These are phyloP conservation scores for Hesperia comma DNA, from an alignment of 2,888 invertebrate genomes.

Conservation along the genomic window DNA sequence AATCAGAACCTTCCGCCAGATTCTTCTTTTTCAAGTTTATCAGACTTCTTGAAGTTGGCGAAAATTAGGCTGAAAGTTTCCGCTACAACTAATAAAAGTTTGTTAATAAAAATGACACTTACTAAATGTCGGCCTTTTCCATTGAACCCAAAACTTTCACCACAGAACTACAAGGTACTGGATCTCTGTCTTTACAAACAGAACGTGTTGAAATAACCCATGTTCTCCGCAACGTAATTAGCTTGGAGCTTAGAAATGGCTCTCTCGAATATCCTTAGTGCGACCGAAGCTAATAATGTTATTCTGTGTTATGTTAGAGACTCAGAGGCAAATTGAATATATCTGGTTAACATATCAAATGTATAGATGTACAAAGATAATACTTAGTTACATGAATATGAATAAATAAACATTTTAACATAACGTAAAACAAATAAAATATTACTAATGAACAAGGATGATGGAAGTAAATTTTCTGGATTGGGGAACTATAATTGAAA, in stretches of 20 bases:
- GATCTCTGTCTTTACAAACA: neutral
- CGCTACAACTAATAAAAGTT: too few relatives aligned
- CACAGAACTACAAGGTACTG: neutral
- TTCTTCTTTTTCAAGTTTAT: too few relatives aligned
- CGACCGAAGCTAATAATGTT: slow-evolving; percentile 30
- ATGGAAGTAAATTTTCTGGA: neutral
- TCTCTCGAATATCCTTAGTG: slow-evolving; percentile 24
- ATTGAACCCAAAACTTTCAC: neutral
- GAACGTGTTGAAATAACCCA: slow-evolving; percentile 16
- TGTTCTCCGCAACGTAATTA: slow-evolving; percentile 27
- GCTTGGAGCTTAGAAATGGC: slow-evolving; percentile 28
- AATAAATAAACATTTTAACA: neutral
- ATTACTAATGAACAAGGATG: neutral
- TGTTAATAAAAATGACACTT: too few relatives aligned
- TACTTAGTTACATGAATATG: neutral
- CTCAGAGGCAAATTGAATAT: slow-evolving; percentile 12
- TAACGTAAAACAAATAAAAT: neutral
- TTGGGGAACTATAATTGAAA: too few relatives aligned
- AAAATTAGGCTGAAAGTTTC: too few relatives aligned
- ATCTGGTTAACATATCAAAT: neutral
- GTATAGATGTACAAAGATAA: neutral
- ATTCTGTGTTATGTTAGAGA: slow-evolving; percentile 19
- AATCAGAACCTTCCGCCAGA: too few relatives aligned
- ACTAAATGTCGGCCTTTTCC: neutral
- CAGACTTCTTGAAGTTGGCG: too few relatives aligned